Base-by-base conservation (phyloP, 2,797 vertebrate genomes). In the Acipenser transmontanus region DNA sequence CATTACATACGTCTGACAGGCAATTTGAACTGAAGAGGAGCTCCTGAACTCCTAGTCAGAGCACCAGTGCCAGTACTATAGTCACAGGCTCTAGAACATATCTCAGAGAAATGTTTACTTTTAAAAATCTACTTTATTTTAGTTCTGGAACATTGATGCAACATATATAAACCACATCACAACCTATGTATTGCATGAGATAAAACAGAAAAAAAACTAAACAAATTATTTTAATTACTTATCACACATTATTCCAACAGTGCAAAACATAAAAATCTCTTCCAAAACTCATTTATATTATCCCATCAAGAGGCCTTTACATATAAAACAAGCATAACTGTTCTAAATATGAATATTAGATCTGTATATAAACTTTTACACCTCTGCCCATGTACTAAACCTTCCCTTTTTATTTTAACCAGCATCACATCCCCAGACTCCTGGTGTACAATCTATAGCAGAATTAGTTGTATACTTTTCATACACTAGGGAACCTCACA, bases 81-180 rank as follows among this genome's bases (percentile, higher is more conserved):
- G 34, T 34, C 34, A 3, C 34, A 4, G 34, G 34, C 34, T 34
- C 34, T 34, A 34, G 0, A 48, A 50, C 49, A 47, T 62, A 47
- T 56, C 60, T 17, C 17, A 70, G 56, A 66, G 9, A 56, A 62
- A 65, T 13, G 2, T 34, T 34, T 62, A 47, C 50, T 63, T 61
- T 34, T 67, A 51, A 67, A 71, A 65, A 68, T 65, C 66, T 34
- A 64, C 59, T 52, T 71, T 61, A 68, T 68, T 71, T 60, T 56
- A 57, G 49, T 64, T 64, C 51, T 14, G 49, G 57, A 64, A 64
- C 62, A 64, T 68, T 61, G n/a, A 65, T 65, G 68, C n/a, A 61
- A 52, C 66, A 68, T 69, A 9, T 66, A 69, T 66, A 66, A 62
- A 74, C 50, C 61, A 70, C 49, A 67, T 74, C 69, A 67, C 61